Conservation (phyloP, 2,797 vertebrate species). For the Sebastes itinus region DNA sequence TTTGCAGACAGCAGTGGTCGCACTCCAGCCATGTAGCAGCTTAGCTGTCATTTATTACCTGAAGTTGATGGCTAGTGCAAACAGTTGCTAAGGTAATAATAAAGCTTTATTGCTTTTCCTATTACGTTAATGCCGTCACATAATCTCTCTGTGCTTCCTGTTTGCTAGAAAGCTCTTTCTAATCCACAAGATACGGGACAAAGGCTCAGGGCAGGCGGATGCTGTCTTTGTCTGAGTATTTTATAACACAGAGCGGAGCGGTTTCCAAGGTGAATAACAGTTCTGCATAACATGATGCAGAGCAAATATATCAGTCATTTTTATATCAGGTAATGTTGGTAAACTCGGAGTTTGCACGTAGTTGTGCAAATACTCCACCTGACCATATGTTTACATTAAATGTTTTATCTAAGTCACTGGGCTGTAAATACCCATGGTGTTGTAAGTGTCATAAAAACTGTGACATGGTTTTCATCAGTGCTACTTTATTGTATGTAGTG, state of each 20-base stretch:
- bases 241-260: slow-evolving; percentile 37
- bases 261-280: slow-evolving; percentile 73
- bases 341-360: slow-evolving; percentile 25
- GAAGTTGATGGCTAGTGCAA: slow-evolving; percentile 60
- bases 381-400: not conserved
- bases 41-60: slow-evolving; percentile 57
- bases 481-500: not conserved
- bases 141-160: slow-evolving; percentile 59
- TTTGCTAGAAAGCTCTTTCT: slow-evolving; percentile 62
- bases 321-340: slow-evolving; percentile 14
- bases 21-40: not conserved
- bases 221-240: slow-evolving; percentile 15
- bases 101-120: slow-evolving; percentile 58
- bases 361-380: not conserved
- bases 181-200: slow-evolving; percentile 22
- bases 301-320: slow-evolving; percentile 31
- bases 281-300: not conserved
- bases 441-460: not conserved
- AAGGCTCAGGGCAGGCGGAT: slow-evolving; percentile 6
- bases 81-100: slow-evolving; percentile 52
- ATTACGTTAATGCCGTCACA: slow-evolving; percentile 62
- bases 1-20: not conserved
- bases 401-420: slow-evolving; percentile 2
- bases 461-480: not conserved
- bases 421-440: not conserved